Evolutionary conservation across 1,140 invertebrate genomes (phyloP).

Genomic region (Papilio glaucus): DNA sequence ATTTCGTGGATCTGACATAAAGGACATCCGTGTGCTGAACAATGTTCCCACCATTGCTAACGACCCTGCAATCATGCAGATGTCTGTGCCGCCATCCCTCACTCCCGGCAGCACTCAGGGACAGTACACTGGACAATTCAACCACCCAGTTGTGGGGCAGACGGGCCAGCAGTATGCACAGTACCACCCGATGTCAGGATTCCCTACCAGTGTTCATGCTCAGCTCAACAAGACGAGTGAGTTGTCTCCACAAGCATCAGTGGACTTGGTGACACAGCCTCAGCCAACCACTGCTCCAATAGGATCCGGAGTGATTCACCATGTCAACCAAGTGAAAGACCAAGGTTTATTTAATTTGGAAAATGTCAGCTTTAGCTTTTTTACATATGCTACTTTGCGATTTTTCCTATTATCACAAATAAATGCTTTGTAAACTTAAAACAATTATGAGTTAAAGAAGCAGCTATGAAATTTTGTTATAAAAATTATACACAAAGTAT

Average conservation of each 20-base stretch:
- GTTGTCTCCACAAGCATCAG: conserved; percentile 85
- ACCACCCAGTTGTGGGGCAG: conserved; percentile 76
- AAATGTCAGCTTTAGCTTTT: conserved; percentile 62
- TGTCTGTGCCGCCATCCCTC: conserved; percentile 88
- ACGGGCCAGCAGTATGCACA: conserved; percentile 70
- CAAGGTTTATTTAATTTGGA: conserved; percentile 84
- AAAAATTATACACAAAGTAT: conserved; percentile 23
- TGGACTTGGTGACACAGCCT: conserved; percentile 69
- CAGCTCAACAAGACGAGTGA: conserved; percentile 90
- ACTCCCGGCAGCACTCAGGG: conserved; percentile 68
- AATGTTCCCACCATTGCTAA: conserved; percentile 90
- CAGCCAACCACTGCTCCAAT: conserved; percentile 73
- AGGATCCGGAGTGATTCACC: conserved; percentile 79
- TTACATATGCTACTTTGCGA: conserved; percentile 72
- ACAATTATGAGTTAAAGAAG: background rate
- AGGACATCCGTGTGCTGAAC: conserved; percentile 97
- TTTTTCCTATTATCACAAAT: conserved; percentile 59
- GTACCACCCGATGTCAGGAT: conserved; percentile 84
- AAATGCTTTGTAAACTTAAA: conserved; percentile 41
- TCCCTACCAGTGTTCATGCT: conserved; percentile 84
- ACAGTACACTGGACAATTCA: conserved; percentile 76
- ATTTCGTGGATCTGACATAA: conserved; percentile 98
- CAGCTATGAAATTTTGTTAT: background rate
- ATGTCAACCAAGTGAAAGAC: conserved; percentile 86
- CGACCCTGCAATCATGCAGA: conserved; percentile 98